Base-by-base conservation (phyloP, 2,797 vertebrate species). In the Pogonophryne albipinna region DNA sequence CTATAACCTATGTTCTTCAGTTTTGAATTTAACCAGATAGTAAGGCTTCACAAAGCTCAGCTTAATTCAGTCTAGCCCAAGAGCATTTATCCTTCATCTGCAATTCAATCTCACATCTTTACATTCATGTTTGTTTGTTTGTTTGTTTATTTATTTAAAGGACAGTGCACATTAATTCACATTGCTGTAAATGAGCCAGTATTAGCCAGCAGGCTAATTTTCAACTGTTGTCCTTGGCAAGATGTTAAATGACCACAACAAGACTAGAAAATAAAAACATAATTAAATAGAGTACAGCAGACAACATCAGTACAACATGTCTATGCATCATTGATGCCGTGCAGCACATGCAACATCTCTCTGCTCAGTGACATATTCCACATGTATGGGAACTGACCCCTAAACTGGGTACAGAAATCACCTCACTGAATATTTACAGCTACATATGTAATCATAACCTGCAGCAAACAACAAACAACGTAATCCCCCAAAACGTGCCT, bases 91-190 rank as follows among this genome's bases (percentile, higher is more conserved):
- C 50, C 56, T 71, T 10, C 14, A 79, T 69, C 15, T 78, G 60
- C 41, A 75, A 42, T 60, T 74, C 62, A 64, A 46, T 55, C 63
- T 79, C 47, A 44, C 38, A 57, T 79, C 57, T 57, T 16, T 61
- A 49, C 14, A 31, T 51, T 71, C 14, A 64, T 20, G n/a, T n/a
- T n/a, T n/a, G n/a, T n/a, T n/a, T n/a, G n/a, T n/a, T n/a, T n/a
- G n/a, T n/a, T n/a, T n/a, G n/a, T n/a, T n/a, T n/a, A n/a, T n/a
- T n/a, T n/a, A n/a, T n/a, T n/a, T n/a, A n/a, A n/a, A n/a, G n/a
- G n/a, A n/a, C n/a, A n/a, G n/a, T n/a, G n/a, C n/a, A n/a, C n/a
- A n/a, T n/a, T n/a, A n/a, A n/a, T n/a, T n/a, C n/a, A n/a, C n/a
- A n/a, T n/a, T n/a, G n/a, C n/a, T n/a, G n/a, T n/a, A n/a, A n/a